Evolutionary conservation across 2,797 vertebrate genomes (phyloP), one percentile per base, ranked within the genome.

Genomic region (Alca torda): DNA sequence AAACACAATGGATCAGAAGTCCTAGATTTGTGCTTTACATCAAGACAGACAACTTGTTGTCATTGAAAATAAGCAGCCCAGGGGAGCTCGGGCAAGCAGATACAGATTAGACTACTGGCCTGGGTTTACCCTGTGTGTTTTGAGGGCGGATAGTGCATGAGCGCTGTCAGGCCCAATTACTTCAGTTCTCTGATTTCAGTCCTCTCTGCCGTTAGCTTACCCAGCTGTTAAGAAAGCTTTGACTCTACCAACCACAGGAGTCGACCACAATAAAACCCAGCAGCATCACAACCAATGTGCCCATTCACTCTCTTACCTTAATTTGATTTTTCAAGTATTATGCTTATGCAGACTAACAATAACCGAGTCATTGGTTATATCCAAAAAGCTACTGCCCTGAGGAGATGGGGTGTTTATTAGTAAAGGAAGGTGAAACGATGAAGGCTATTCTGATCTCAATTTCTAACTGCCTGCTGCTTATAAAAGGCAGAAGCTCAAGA

Each of bases 161-260:
- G n/a, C 56, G 10, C 45, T 11, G 50, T 30, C 16, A 31, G 39
- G 10, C 25, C 21, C 15, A 4, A 11, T 39, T 37, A 33, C 19
- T 68, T 57, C 1, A 31, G 23, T 46, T 63, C 39, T 74, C 63
- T 1, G 5, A 28, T 78, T 48, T 64, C 70, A 63, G 26, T 30
- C 56, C 43, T n/a, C 26, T 24, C 56, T 41, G 18, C 18, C 21
- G 13, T 24, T 16, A 25, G 23, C 48, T 50, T 80, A 23, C 26
- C 48, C 59, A 79, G 70, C 35, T 74, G 17, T 30, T 51, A 30
- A 8, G 11, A 46, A 23, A 70, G n/a, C 46, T 57, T 41, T 37
- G 41, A 12, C 31, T 53, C 35, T 6, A 30, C 16, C 1, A 0
- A 46, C 37, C 50, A 14, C 50, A 50, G 2, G 0, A 56, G 17